Evolutionary conservation across 2,113 vertebrate genomes (phyloP), one percentile per base, ranked within the genome.

Genomic region (Chlamydotis undulata): DNA sequence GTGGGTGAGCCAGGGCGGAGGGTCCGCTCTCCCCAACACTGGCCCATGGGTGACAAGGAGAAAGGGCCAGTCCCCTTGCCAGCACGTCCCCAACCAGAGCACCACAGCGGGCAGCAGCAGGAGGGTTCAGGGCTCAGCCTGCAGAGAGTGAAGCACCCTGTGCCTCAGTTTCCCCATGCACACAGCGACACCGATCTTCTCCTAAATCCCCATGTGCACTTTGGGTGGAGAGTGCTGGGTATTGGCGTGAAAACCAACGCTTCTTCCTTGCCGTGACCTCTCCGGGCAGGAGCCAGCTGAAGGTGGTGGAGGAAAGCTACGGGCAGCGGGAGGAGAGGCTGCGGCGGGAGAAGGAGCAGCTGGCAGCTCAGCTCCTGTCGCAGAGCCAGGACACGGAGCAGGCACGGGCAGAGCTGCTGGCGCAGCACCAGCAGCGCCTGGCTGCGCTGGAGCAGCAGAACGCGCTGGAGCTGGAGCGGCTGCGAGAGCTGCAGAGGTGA

Each of bases 401-500:
- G 94, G 98, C 98, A 18, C 97, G 97, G 37, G 73, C 97, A 0
- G 98, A 99, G 88, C 98, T 99, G 82, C 92, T 97, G 37, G 97
- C 96, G 4, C 98, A 99, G 93, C 98, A 99, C 90, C 99, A 99
- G 95, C 98, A 97, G 67, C 98, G 94, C 37, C 87, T 99, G 95
- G 97, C 97, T 0, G 96, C 97, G 21, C 87, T 26, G 96, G 97
- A 98, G 52, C 98, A 98, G 88, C 99, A 99, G 79, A 97, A 97
- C 50, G 93, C 94, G 26, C 98, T 98, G 13, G 99, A 99, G 90
- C 94, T 99, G 92, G 98, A 98, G 93, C 94, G 98, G 76, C 98
- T 99, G 45, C 76, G 94, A 67, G 98, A 99, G 24, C 98, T 99
- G 37, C 99, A 99, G 96, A 98, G 98, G 99, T 99, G 93, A 96